Base-by-base conservation (phyloP, 2,797 vertebrate species). In the Pogoniulus pusillus region DNA sequence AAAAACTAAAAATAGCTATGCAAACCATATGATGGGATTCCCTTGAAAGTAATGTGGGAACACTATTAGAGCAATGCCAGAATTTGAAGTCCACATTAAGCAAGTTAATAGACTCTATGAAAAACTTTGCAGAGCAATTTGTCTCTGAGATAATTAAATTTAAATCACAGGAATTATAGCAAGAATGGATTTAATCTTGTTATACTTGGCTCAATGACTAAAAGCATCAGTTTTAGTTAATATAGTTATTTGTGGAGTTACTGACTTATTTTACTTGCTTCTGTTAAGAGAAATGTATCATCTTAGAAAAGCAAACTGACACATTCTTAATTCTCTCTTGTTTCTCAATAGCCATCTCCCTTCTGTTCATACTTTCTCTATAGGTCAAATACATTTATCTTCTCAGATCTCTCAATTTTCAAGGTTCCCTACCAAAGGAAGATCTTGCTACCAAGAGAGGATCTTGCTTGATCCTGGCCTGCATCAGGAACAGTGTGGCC, bases 111-210 rank as follows among this genome's bases (percentile, higher is more conserved):
- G 55, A 59, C 57, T 35, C 51, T 49, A 34, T 60, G 45, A 82
- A 93, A 87, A 93, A 87, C n/a, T 93, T 94, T 65, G 43, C 2
- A 4, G 70, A 78, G 73, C 6, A 37, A 81, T 93, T 87, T 91
- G 13, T 89, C 49, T 55, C 65, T 30, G 43, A 72, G 66, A 66
- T 78, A 91, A 90, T 2, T 78, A 27, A 93, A 91, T 85, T 87
- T 85, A 83, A 91, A 87, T 89, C 65, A 75, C 53, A 70, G 69
- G 62, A 93, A 77, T 94, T 87, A 70, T 57, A 69, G 66, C 65
- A 89, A 72, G 32, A 78, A 93, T 87, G 85, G 85, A 41, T 93
- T 92, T 83, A 85, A 93, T 85, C 87, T 75, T 47, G 9, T 83
- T 93, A 72, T 66, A 78, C 63, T 87, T 85, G 26, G 70, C 35